A percentile compares a stretch with the other conserved stretches of the same genome.
Conservation (phyloP, 2,888 invertebrate genomes). For the Macrophya annulata region DNA sequence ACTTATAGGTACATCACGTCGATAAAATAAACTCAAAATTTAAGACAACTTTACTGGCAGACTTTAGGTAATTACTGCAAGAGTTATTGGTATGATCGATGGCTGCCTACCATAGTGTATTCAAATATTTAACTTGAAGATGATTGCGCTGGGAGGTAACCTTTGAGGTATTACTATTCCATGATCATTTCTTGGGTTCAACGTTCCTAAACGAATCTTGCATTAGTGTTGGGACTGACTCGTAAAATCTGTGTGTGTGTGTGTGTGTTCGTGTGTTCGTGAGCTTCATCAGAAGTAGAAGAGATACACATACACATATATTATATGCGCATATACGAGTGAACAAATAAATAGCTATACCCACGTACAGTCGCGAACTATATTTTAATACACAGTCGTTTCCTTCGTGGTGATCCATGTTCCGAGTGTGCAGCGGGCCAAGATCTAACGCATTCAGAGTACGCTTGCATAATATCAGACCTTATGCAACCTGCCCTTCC, state of each 20-base stretch:
- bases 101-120: background rate
- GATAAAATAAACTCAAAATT: background rate
- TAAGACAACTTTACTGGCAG: background rate
- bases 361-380: conserved; percentile 15
- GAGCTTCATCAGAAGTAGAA: background rate
- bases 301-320: background rate
- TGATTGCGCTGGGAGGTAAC: conserved; percentile 67
- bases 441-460: conserved; percentile 75
- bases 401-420: conserved; percentile 62
- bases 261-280: background rate
- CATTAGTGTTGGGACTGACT: background rate
- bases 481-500: conserved; percentile 79
- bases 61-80: conserved; percentile 13
- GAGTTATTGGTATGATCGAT: conserved; percentile 44
- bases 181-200: conserved; percentile 78
- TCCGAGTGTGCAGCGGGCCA: conserved; percentile 71
- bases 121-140: conserved; percentile 31
- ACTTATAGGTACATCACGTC: background rate
- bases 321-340: conserved; percentile 48
- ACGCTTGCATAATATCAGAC: conserved; percentile 78
- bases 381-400: conserved; percentile 34
- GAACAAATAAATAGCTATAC: conserved; percentile 51
- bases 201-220: conserved; percentile 74
- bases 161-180: conserved; percentile 77
- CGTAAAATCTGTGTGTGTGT: background rate